A percentile compares a stretch with the other conserved stretches of the same genome.
Evolutionary conservation across 1,140 invertebrate genomes (phyloP).

Genomic region (Drosophila baimaii): DNA sequence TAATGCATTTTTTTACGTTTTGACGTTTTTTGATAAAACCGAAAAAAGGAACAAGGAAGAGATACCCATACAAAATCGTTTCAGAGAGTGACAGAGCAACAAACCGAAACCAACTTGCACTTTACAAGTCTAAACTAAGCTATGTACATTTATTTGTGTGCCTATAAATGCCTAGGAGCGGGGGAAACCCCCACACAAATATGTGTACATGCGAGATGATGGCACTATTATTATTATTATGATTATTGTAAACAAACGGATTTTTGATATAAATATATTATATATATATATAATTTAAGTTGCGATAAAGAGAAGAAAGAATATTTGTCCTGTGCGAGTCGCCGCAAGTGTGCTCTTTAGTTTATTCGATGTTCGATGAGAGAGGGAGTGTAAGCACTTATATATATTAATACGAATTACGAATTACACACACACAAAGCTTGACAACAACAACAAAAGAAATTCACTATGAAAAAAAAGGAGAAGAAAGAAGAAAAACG

Average conservation of each 20-base stretch:
- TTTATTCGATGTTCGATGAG: slow-evolving; percentile 42
- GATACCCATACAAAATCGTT: slow-evolving; percentile 27
- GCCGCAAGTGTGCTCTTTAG: slow-evolving; percentile 55
- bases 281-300: slow-evolving; percentile 69
- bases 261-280: slow-evolving; percentile 72
- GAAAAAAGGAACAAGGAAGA: slow-evolving; percentile 20
- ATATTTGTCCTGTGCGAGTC: slow-evolving; percentile 63
- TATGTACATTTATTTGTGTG: slow-evolving; percentile 53
- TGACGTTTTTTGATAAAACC: slow-evolving; percentile 60
- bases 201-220: slow-evolving; percentile 42
- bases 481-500: slow-evolving; percentile 29
- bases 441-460: slow-evolving; percentile 47
- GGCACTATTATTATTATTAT: slow-evolving; percentile 60
- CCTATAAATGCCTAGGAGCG: slow-evolving; percentile 18
- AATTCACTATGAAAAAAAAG: slow-evolving; percentile 61
- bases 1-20: slow-evolving; percentile 76
- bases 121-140: slow-evolving; percentile 35
- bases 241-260: slow-evolving; percentile 56
- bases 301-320: slow-evolving; percentile 51
- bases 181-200: slow-evolving; percentile 23
- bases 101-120: slow-evolving; percentile 31
- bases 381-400: slow-evolving; percentile 43
- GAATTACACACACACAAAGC: slow-evolving; percentile 53
- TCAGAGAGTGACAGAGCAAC: slow-evolving; percentile 43
- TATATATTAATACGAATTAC: slow-evolving; percentile 62